Base-by-base conservation (phyloP, 2,113 vertebrate species). In the Chamaea fasciata region DNA sequence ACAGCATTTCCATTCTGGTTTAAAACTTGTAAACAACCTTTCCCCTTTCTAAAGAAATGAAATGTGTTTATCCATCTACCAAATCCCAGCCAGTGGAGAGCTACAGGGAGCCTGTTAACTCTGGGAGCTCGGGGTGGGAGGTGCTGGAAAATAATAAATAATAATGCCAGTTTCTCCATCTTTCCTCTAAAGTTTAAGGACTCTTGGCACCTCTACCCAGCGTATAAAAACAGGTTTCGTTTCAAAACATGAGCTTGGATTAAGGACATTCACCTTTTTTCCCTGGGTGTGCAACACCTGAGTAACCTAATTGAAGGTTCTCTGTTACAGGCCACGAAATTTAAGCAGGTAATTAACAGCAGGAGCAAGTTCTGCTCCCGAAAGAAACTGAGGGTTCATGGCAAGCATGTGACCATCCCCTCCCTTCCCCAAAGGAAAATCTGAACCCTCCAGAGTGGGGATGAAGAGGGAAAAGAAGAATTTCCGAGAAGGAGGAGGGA, bases 11-110 rank as follows among this genome's bases (percentile, higher is more conserved):
- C 81, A 76, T 84, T 93, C 88, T 77, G 55, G 46, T 94, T 93
- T 57, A 57, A 75, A 92, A 93, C 86, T 87, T 90, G 85, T 93
- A 95, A 95, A 95, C 93, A 96, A 82, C 83, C 77, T 90, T 95
- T 83, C 80, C 80, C 70, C 93, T 69, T 93, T 73, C 56, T 59
- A 49, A 92, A 78, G 76, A 37, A 93, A 74, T 42, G 44, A 92
- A 95, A 41, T 16, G 19, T 93, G 76, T 95, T 95, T 95, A 94
- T 87, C 73, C 90, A 81, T 31, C 83, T 75, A 87, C 83, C 74
- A 71, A 87, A 75, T 52, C 60, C 49, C 52, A 89, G 62, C 80
- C 89, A 83, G 76, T 65, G 62, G 35, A 83, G 86, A 95, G 71
- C 95, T 89, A 87, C 74, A 63, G 91, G 89, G 83, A 95, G 44